These are phyloP conservation scores for Sebastes cheni DNA, from an alignment of 2,797 vertebrate genomes.

Conservation along the genomic window DNA sequence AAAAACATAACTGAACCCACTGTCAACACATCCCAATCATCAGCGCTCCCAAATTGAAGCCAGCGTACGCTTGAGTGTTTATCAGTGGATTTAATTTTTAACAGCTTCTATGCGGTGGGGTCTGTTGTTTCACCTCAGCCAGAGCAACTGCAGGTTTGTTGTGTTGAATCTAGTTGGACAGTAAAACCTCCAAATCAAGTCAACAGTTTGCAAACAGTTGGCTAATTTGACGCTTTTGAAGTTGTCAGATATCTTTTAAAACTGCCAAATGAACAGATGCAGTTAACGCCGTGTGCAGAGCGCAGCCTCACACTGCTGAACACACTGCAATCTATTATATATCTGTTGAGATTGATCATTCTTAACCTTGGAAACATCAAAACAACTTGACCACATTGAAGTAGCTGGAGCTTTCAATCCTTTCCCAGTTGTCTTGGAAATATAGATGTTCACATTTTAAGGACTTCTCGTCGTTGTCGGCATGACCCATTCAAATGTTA, in stretches of 20 bases:
- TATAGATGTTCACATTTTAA: background rate
- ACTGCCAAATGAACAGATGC: background rate
- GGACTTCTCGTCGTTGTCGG: background rate
- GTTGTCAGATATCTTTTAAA: background rate
- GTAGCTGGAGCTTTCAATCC: background rate
- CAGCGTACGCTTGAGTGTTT: background rate
- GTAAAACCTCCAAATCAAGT: background rate
- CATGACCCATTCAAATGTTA: background rate
- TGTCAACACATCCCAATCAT: background rate
- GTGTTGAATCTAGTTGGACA: conserved; percentile 5
- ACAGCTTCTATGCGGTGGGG: background rate
- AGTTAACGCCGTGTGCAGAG: background rate
- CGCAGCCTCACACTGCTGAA: background rate
- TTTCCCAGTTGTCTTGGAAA: background rate
- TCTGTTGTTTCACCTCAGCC: background rate
- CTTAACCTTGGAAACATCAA: background rate
- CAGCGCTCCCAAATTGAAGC: background rate
- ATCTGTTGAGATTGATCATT: background rate
- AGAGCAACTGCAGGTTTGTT: background rate
- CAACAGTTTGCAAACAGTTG: background rate
- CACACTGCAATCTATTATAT: background rate
- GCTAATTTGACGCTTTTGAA: background rate
- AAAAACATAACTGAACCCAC: background rate
- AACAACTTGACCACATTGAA: background rate
- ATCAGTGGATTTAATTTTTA: conserved; percentile 10